phyloP scores from a whole-genome alignment of 2,888 invertebrate species.

The Tachina lurida region DNA sequence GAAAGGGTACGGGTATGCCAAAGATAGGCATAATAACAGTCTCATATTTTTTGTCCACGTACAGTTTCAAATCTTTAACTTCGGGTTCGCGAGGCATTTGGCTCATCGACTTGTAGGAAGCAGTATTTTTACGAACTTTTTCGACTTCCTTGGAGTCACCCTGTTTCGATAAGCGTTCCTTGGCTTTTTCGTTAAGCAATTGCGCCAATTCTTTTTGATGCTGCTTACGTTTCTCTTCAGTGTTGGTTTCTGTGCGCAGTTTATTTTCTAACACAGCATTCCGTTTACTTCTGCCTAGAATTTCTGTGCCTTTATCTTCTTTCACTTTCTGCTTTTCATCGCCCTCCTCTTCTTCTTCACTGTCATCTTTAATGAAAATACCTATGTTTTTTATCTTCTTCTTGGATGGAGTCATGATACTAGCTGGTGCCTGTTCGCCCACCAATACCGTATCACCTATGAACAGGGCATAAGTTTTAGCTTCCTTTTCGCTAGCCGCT shows the following conservation, averaged over 20 bases:
- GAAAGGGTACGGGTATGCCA: constrained; percentile 98
- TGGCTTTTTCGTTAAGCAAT: constrained; percentile 95
- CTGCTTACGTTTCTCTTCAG: constrained; percentile 98
- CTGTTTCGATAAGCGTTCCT: constrained; percentile 94
- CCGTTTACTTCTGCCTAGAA: constrained; percentile 88
- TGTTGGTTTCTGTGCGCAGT: constrained; percentile 95
- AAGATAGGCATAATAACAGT: constrained; percentile 99
- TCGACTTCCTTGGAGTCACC: constrained; percentile 93
- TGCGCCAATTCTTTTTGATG: constrained; percentile 97
- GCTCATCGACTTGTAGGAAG: constrained; percentile 95
- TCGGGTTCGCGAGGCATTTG: constrained; percentile 97
- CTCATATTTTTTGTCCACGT: constrained; percentile 98
- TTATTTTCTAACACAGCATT: constrained; percentile 97
- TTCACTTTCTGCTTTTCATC: constrained; percentile 90
- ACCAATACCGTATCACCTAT: constrained; percentile 98
- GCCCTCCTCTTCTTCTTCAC: constrained; percentile 92
- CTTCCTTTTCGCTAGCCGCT: constrained; percentile 92
- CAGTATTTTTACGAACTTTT: constrained; percentile 95
- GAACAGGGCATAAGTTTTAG: constrained; percentile 95
- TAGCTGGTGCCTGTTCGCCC: constrained; percentile 93
- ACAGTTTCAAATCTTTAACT: constrained; percentile 95
- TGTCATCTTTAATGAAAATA: constrained; percentile 96
- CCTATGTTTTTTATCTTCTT: constrained; percentile 98
- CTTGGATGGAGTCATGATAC: constrained; percentile 94
- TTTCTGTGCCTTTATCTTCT: constrained; percentile 83